These are phyloP conservation scores for Empis stercorea DNA, from an alignment of 2,888 invertebrate genomes.

Conservation along the genomic window DNA sequence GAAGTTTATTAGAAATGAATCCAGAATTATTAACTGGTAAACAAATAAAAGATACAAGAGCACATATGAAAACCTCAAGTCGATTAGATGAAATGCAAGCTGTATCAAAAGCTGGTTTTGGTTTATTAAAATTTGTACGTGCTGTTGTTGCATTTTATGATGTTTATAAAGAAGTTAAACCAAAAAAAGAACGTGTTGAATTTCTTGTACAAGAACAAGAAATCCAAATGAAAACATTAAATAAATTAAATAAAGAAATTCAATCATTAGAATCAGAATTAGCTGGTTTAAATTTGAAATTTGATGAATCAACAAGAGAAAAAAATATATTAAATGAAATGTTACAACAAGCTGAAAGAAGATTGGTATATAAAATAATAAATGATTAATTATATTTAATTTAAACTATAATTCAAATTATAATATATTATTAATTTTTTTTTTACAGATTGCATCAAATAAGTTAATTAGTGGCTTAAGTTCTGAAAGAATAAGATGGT, in stretches of 20 bases:
- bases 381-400: background rate
- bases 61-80: constrained; percentile 56
- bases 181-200: constrained; percentile 72
- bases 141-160: constrained; percentile 85
- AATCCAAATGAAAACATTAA: constrained; percentile 44
- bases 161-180: constrained; percentile 73
- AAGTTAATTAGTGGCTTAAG: constrained; percentile 75
- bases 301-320: constrained; percentile 58
- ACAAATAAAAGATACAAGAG: constrained; percentile 56
- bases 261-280: constrained; percentile 56
- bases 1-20: constrained; percentile 73
- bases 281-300: constrained; percentile 54
- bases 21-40: constrained; percentile 59
- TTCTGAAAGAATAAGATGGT: constrained; percentile 75
- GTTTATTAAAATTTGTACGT: constrained; percentile 69
- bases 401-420: background rate
- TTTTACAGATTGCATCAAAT: constrained; percentile 55
- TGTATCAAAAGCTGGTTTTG: constrained; percentile 77
- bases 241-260: constrained; percentile 64
- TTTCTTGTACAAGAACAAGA: constrained; percentile 60
- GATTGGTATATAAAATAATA: constrained; percentile 22
- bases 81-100: constrained; percentile 71
- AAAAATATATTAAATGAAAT: constrained; percentile 33
- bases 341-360: constrained; percentile 37
- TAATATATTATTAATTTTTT: background rate